phyloP scores from a whole-genome alignment of 2,113 vertebrate genomes.

The Struthio camelus region DNA sequence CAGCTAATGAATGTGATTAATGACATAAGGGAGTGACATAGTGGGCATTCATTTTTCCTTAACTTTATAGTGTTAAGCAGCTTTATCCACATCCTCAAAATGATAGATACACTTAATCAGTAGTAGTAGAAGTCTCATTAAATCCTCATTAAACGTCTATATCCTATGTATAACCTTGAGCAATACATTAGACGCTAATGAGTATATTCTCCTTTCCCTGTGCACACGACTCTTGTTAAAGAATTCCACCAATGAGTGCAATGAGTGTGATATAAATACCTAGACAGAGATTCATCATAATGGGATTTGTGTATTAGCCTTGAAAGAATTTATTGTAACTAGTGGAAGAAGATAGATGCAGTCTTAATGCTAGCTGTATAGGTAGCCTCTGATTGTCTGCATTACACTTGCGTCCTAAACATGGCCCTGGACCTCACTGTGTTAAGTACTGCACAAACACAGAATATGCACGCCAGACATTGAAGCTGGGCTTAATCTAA shows the following conservation, averaged over 20 bases:
- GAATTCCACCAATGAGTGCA: neutral
- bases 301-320: neutral
- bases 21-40: constrained; percentile 48
- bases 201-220: constrained; percentile 43
- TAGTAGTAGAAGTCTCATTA: constrained; percentile 73
- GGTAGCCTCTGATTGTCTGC: neutral
- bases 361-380: neutral
- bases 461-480: neutral
- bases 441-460: neutral
- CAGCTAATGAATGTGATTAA: constrained; percentile 66
- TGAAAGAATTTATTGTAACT: neutral
- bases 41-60: constrained; percentile 53
- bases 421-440: neutral
- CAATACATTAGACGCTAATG: constrained; percentile 73
- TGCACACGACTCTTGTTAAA: constrained; percentile 15
- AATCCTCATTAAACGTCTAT: constrained; percentile 76
- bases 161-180: constrained; percentile 77
- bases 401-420: neutral
- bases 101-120: constrained; percentile 79
- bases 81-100: constrained; percentile 55
- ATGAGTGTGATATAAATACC: neutral
- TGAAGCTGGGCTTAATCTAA: neutral
- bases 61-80: constrained; percentile 34
- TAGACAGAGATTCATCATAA: neutral
- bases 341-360: neutral